A percentile compares a stretch with the other conserved stretches of the same genome.
Evolutionary conservation across 2,113 vertebrate species (phyloP).

Genomic region (Vidua macroura): DNA sequence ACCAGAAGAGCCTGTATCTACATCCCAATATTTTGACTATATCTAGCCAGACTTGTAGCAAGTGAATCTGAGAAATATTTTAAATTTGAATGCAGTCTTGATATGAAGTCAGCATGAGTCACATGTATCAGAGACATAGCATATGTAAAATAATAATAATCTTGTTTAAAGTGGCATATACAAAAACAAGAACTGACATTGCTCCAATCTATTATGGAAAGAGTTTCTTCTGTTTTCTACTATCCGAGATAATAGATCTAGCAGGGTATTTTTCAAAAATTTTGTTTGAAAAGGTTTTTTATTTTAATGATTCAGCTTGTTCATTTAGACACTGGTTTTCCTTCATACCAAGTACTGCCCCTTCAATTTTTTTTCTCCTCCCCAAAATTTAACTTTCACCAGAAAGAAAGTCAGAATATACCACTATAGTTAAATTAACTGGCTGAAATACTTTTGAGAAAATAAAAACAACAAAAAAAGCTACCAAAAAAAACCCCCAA

Average conservation of each 20-base stretch:
- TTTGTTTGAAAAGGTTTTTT: background rate
- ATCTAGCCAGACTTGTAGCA: background rate
- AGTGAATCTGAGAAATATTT: background rate
- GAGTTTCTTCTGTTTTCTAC: background rate
- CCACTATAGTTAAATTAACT: background rate
- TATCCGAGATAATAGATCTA: background rate
- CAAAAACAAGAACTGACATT: background rate
- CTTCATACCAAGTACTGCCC: background rate
- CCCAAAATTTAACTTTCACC: background rate
- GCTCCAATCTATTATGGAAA: background rate
- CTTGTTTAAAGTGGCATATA: background rate
- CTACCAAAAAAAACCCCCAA: fast-evolving
- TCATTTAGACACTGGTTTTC: background rate
- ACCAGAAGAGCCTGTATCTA: too few relatives aligned
- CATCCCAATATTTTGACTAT: background rate
- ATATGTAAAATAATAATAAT: background rate
- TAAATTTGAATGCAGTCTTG: background rate
- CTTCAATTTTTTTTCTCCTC: background rate
- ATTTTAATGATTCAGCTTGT: background rate
- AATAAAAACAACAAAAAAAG: background rate
- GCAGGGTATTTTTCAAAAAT: background rate
- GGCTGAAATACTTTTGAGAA: background rate
- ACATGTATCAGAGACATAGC: background rate
- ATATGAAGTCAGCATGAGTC: background rate
- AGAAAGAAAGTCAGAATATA: background rate